phyloP scores from a whole-genome alignment of 2,113 vertebrate species.

The Bombycilla garrulus region DNA sequence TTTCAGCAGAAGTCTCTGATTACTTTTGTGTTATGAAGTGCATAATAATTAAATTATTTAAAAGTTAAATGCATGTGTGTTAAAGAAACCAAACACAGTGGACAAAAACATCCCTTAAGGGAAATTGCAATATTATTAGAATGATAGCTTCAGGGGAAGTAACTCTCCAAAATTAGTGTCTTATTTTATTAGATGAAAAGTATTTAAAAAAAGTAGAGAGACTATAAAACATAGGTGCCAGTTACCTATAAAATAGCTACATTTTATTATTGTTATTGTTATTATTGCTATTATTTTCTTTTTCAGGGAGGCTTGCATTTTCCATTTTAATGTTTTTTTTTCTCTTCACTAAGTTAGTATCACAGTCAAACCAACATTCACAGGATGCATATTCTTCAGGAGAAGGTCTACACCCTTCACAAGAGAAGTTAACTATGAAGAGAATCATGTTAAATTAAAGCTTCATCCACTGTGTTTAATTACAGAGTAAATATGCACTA shows the following conservation, averaged over 20 bases:
- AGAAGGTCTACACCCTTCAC: not conserved
- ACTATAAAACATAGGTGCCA: not conserved
- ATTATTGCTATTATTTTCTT: not conserved
- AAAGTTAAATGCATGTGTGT: not conserved
- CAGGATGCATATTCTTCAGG: not conserved
- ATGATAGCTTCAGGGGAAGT: not conserved
- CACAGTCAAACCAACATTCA: not conserved
- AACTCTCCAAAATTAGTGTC: not conserved
- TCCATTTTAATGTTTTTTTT: not conserved
- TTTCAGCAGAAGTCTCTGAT: not conserved
- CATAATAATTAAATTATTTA: not conserved
- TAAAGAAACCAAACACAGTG: fast-evolving
- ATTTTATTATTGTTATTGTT: not conserved
- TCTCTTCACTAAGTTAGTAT: not conserved
- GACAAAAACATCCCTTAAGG: not conserved
- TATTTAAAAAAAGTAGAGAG: not conserved
- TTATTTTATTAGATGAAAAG: not conserved
- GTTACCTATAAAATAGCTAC: not conserved
- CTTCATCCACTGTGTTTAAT: not conserved
- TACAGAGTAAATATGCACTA: slow-evolving; percentile 48
- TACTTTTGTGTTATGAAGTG: not conserved
- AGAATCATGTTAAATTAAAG: slow-evolving; percentile 24
- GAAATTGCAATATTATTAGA: not conserved
- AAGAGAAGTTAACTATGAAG: slow-evolving; percentile 2
- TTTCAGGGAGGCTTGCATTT: not conserved